Conservation (phyloP, 1,140 invertebrate species). For the Palaemon carinicauda region DNA sequence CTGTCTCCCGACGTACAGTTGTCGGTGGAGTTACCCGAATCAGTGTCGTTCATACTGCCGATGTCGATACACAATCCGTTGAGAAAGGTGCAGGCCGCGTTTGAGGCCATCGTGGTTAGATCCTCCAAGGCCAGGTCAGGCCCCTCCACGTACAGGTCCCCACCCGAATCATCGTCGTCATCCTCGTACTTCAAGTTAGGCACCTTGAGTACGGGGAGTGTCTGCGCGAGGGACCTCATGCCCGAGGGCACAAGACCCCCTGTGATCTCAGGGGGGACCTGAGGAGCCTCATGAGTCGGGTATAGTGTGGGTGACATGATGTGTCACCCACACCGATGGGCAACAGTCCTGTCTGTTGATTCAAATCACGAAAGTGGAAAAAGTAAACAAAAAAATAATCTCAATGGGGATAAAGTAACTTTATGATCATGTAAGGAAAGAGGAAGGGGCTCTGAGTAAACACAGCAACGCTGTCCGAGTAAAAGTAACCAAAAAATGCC, state of each 20-base stretch:
- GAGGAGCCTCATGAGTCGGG: background rate
- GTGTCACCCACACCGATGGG: slow-evolving; percentile 40
- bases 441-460: background rate
- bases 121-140: slow-evolving; percentile 16
- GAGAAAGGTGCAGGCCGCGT: slow-evolving; percentile 13
- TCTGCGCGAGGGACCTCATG: slow-evolving; percentile 34
- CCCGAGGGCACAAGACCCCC: slow-evolving; percentile 28
- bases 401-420: no score
- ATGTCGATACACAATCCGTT: slow-evolving; percentile 3
- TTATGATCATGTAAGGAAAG: no score
- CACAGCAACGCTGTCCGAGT: background rate
- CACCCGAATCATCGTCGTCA: slow-evolving; percentile 17
- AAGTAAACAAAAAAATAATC: no score
- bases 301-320: slow-evolving; percentile 44
- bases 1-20: slow-evolving; percentile 26
- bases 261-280: background rate
- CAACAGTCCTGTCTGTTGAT: background rate
- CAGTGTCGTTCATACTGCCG: slow-evolving; percentile 12
- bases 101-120: slow-evolving; percentile 26
- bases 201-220: slow-evolving; percentile 37
- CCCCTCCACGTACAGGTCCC: slow-evolving; percentile 2
- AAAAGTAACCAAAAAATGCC: background rate
- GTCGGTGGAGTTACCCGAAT: slow-evolving; percentile 20
- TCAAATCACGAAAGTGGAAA: no score
- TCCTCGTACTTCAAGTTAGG: slow-evolving; percentile 19